Evolutionary conservation across 2,113 vertebrate species (phyloP).

Genomic region (Hymenochirus boettgeri): DNA sequence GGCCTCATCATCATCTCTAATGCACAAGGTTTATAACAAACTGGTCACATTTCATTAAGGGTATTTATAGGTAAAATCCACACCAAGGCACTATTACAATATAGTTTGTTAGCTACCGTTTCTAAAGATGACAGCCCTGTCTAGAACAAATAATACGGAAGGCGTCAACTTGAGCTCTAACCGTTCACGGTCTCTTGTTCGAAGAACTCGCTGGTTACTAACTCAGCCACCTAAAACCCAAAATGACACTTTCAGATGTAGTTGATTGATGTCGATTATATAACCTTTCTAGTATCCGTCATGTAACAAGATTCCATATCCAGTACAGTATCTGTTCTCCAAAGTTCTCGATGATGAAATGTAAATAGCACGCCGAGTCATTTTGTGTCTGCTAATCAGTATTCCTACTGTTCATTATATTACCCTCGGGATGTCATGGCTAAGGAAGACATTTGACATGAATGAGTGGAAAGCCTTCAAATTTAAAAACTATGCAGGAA

Average conservation of each 20-base stretch:
- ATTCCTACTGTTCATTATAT: slow-evolving; percentile 36
- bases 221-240: slow-evolving; percentile 83
- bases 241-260: neutral
- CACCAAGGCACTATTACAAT: too few relatives aligned
- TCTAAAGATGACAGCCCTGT: too few relatives aligned
- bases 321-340: neutral
- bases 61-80: too few relatives aligned
- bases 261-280: neutral
- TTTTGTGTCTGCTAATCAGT: slow-evolving; percentile 31
- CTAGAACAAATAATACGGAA: slow-evolving; percentile 76
- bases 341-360: neutral
- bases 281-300: slow-evolving; percentile 6
- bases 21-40: too few relatives aligned
- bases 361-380: slow-evolving; percentile 15
- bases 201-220: slow-evolving; percentile 97
- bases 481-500: slow-evolving; percentile 42
- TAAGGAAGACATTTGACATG: slow-evolving; percentile 37
- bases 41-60: too few relatives aligned
- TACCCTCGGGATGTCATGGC: slow-evolving; percentile 37
- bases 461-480: slow-evolving; percentile 40
- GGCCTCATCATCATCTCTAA: too few relatives aligned
- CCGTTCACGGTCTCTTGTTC: slow-evolving; percentile 95
- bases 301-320: neutral
- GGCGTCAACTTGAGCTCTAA: slow-evolving; percentile 94
- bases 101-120: too few relatives aligned